Percentiles rank a stretch among this genome's conserved stretches.
Evolutionary conservation across 2,888 invertebrate species (phyloP).

Genomic region (Gari tellinella): DNA sequence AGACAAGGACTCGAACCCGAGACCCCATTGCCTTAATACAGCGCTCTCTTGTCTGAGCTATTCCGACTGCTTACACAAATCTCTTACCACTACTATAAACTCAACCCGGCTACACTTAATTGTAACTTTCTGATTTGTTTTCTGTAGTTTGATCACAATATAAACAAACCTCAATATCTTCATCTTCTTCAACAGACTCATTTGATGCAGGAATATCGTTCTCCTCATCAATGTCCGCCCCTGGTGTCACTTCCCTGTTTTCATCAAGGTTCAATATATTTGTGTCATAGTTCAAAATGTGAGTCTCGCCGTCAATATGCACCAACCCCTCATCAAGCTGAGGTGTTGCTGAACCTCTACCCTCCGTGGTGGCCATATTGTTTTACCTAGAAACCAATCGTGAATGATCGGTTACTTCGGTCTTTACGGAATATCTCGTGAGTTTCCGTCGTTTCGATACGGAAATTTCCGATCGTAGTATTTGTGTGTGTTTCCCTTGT

Average conservation of each 20-base stretch:
- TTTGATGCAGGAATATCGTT: slow-evolving; percentile 48
- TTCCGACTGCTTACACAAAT: no score
- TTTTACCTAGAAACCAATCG: slow-evolving; percentile 21
- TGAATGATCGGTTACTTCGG: no score
- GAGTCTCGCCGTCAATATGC: slow-evolving; percentile 65
- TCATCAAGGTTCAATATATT: slow-evolving; percentile 77
- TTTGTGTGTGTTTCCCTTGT: no score
- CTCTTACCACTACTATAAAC: no score
- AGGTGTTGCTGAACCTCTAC: slow-evolving; percentile 49
- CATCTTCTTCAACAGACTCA: slow-evolving; percentile 61
- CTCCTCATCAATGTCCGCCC: slow-evolving; percentile 49
- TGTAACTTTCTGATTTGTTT: no score
- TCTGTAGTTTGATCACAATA: neutral
- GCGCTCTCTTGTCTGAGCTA: no score
- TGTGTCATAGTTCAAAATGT: slow-evolving; percentile 68
- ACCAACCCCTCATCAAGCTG: slow-evolving; percentile 65
- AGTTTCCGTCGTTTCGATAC: no score
- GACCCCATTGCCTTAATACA: no score
- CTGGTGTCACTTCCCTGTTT: slow-evolving; percentile 55
- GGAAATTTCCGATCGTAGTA: no score
- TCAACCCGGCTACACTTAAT: no score
- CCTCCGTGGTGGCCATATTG: slow-evolving; percentile 69
- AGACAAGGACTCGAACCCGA: no score
- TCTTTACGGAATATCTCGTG: no score
- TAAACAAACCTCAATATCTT: slow-evolving; percentile 65